phyloP scores from a whole-genome alignment of 2,888 invertebrate genomes.

The Helicoverpa assulta region DNA sequence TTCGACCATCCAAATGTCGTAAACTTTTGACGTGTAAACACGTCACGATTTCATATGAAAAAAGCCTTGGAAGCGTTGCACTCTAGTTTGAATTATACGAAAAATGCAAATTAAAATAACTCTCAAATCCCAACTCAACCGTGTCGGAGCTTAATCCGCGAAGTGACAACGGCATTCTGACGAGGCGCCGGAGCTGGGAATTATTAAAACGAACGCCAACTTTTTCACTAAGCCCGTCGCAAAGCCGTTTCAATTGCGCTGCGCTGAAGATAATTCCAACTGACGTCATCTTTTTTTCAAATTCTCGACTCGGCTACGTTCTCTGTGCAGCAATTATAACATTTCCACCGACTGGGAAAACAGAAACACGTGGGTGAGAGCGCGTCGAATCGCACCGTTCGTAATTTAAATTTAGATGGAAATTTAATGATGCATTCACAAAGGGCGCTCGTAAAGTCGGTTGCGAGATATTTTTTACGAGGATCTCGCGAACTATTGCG shows the following conservation, averaged over 20 bases:
- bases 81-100: conserved; percentile 80
- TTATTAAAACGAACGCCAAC: conserved; percentile 91
- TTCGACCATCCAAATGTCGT: conserved; percentile 76
- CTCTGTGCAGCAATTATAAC: conserved; percentile 90
- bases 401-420: conserved; percentile 91
- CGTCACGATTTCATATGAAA: conserved; percentile 69
- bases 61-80: conserved; percentile 71
- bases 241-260: conserved; percentile 91
- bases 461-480: conserved; percentile 90
- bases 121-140: conserved; percentile 89
- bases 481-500: conserved; percentile 91
- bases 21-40: conserved; percentile 78
- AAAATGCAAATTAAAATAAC: conserved; percentile 90
- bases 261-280: conserved; percentile 90
- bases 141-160: conserved; percentile 90
- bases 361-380: conserved; percentile 88
- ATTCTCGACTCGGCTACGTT: conserved; percentile 88
- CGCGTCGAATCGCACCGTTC: conserved; percentile 87
- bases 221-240: conserved; percentile 90
- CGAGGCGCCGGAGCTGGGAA: conserved; percentile 90
- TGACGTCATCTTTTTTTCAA: conserved; percentile 90
- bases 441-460: conserved; percentile 90
- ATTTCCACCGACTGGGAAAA: conserved; percentile 90
- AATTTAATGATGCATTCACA: conserved; percentile 91
- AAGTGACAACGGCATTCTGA: conserved; percentile 91